These are phyloP conservation scores for Coecobrya sp. DNA, from an alignment of 2,888 invertebrate genomes.

Conservation along the genomic window DNA sequence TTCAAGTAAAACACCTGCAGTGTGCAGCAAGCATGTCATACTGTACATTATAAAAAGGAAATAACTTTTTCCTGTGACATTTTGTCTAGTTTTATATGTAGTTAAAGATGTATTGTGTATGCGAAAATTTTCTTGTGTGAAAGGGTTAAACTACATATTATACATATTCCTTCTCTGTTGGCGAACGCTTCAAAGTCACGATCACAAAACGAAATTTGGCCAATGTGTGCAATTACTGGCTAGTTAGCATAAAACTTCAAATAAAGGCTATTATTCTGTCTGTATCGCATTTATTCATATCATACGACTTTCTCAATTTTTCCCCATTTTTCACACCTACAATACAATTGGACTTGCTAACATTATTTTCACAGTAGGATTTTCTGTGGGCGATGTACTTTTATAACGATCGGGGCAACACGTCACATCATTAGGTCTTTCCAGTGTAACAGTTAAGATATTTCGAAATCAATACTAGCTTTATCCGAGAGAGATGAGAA, in stretches of 20 bases:
- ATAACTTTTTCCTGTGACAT: slow-evolving; percentile 47
- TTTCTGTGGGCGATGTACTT: too few species aligned
- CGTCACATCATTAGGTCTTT: too few species aligned
- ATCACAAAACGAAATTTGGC: slow-evolving; percentile 28
- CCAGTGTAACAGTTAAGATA: too few species aligned
- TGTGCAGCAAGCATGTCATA: neutral
- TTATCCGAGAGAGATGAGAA: too few species aligned
- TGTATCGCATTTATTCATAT: neutral
- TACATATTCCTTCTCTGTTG: neutral
- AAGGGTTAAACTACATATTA: slow-evolving; percentile 18
- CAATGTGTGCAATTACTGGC: slow-evolving; percentile 17
- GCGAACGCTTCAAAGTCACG: slow-evolving; percentile 18
- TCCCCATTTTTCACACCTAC: slow-evolving; percentile 12
- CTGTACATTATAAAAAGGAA: neutral
- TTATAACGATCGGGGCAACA: too few species aligned
- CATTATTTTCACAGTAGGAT: neutral
- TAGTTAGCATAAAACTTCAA: slow-evolving; percentile 20
- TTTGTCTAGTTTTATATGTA: neutral
- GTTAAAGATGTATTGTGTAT: neutral
- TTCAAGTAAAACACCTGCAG: neutral
- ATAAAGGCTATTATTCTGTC: slow-evolving; percentile 24
- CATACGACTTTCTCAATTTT: slow-evolving; percentile 26
- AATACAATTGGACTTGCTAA: neutral
- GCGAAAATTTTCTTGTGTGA: neutral
- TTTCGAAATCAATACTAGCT: too few species aligned